These are phyloP conservation scores for Champsocephalus esox DNA, from an alignment of 2,797 vertebrate genomes.

Conservation along the genomic window DNA sequence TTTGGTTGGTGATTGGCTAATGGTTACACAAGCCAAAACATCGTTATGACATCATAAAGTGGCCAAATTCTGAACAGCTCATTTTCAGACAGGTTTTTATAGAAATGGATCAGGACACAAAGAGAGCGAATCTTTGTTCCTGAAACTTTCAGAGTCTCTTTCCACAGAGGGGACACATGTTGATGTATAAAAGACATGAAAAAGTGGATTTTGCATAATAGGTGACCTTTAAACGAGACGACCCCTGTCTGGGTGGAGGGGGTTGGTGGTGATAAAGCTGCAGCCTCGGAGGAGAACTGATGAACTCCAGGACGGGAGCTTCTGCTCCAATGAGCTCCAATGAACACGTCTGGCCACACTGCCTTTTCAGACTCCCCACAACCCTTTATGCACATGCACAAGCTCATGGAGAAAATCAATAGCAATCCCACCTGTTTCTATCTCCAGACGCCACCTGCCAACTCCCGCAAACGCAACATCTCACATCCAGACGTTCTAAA, in stretches of 20 bases:
- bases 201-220: no score
- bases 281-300: conserved; percentile 49
- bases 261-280: conserved; percentile 26
- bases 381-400: conserved; percentile 31
- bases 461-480: conserved; percentile 19
- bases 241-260: not conserved
- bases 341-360: conserved; percentile 69
- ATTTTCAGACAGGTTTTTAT: no score
- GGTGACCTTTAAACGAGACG: not conserved
- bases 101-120: no score
- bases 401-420: conserved; percentile 53
- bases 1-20: no score
- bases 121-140: no score
- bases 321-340: conserved; percentile 67
- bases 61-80: no score
- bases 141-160: no score
- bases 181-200: no score
- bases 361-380: conserved; percentile 17
- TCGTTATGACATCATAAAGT: no score
- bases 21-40: no score
- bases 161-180: no score
- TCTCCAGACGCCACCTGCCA: conserved; percentile 54
- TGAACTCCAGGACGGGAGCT: conserved; percentile 59
- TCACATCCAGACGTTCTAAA: conserved; percentile 24
- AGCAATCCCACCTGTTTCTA: conserved; percentile 50